Evolutionary conservation across 2,888 invertebrate genomes (phyloP).

Genomic region (Tipula helvola): DNA sequence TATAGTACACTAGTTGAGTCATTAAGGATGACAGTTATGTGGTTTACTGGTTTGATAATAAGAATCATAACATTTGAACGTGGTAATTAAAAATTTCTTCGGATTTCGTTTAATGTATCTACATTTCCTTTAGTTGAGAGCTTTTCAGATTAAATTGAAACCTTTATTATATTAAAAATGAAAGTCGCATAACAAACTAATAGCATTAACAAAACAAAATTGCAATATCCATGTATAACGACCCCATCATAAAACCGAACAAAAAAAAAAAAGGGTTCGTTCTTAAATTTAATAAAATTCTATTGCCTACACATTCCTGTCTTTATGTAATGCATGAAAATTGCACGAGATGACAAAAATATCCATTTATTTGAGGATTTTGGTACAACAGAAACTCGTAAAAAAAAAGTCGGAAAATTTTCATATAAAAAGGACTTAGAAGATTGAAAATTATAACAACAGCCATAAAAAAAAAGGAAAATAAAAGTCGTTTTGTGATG

Average conservation of each 20-base stretch:
- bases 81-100: background rate
- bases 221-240: background rate
- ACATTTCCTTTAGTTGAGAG: background rate
- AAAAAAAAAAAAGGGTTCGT: background rate
- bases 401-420: background rate
- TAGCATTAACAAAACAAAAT: background rate
- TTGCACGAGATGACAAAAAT: background rate
- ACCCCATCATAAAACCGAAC: background rate
- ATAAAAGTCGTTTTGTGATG: background rate
- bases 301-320: background rate
- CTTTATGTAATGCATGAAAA: background rate
- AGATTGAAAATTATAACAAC: background rate
- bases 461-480: background rate
- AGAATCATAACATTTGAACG: background rate
- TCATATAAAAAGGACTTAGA: background rate
- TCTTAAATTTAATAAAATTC: conserved; percentile 4
- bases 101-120: background rate
- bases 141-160: background rate
- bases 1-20: background rate
- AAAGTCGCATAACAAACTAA: background rate
- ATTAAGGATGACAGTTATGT: background rate
- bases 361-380: background rate
- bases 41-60: background rate
- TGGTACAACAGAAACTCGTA: background rate
- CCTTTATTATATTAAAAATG: background rate